Evolutionary conservation across 2,113 vertebrate genomes (phyloP).

Genomic region (Calypte anna): DNA sequence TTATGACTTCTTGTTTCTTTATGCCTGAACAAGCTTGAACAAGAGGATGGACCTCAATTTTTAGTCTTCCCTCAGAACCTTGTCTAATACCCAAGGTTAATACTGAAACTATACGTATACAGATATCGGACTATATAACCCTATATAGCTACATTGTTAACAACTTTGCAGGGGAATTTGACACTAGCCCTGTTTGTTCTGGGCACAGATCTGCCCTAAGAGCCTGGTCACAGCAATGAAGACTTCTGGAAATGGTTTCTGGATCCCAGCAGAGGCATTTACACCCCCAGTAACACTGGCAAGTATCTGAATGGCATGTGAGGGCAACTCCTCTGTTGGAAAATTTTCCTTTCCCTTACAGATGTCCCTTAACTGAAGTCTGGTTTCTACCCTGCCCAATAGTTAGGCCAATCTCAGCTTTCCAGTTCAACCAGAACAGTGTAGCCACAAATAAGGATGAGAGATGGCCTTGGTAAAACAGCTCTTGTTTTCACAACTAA

Average conservation of each 20-base stretch:
- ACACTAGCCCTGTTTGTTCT: not conserved
- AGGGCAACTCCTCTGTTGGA: not conserved
- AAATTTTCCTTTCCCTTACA: not conserved
- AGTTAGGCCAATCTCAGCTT: not conserved
- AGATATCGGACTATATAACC: not conserved
- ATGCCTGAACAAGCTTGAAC: not conserved
- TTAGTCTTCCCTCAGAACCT: not conserved
- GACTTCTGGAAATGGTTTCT: not conserved
- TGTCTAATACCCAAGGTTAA: not conserved
- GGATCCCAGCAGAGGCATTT: not conserved
- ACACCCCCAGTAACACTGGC: not conserved
- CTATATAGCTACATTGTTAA: not conserved
- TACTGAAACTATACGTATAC: not conserved
- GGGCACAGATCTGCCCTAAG: not conserved
- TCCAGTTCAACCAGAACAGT: not conserved
- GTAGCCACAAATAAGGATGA: not conserved
- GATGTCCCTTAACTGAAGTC: not conserved
- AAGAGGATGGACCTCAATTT: not conserved
- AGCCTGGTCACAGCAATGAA: not conserved
- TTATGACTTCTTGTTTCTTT: not conserved
- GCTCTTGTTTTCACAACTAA: not conserved
- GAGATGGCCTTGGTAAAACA: not conserved
- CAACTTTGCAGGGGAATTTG: not conserved
- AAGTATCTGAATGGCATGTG: not conserved
- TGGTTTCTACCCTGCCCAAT: not conserved